phyloP scores from a whole-genome alignment of 2,797 vertebrate genomes.

The Tolypeutes matacus region DNA sequence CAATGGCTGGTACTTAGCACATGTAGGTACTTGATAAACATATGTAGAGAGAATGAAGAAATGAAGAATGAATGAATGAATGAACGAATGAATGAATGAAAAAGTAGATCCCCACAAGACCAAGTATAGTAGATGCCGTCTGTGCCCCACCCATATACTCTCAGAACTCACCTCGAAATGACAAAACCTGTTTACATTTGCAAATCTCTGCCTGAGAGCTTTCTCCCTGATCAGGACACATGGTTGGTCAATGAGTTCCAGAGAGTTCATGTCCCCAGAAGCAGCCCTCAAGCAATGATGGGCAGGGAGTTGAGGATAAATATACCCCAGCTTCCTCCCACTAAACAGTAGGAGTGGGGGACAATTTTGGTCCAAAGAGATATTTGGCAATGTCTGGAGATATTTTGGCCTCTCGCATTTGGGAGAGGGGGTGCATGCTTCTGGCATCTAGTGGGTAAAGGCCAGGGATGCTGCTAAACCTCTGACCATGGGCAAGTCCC shows the following conservation, averaged over 20 bases:
- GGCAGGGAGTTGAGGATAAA: neutral
- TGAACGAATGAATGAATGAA: neutral
- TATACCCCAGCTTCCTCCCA: neutral
- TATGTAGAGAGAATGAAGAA: constrained; percentile 22
- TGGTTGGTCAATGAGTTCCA: neutral
- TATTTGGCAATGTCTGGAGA: neutral
- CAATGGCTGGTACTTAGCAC: neutral
- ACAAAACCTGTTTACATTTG: neutral
- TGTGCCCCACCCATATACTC: neutral
- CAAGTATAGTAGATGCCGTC: neutral
- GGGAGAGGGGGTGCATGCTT: rapidly evolving
- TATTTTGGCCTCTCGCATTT: neutral
- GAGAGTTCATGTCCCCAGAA: neutral
- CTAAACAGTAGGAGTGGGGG: neutral
- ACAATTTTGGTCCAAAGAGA: too few relatives aligned
- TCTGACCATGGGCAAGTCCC: neutral
- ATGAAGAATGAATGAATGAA: neutral
- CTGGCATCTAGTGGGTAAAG: neutral
- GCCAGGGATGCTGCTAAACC: neutral
- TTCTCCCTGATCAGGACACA: neutral
- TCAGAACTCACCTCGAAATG: neutral
- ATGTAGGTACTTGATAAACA: neutral
- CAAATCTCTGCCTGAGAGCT: neutral
- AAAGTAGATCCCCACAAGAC: neutral
- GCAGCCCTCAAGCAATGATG: neutral